Evolutionary conservation across 2,113 vertebrate species (phyloP).

Genomic region (Anolis sagrei): DNA sequence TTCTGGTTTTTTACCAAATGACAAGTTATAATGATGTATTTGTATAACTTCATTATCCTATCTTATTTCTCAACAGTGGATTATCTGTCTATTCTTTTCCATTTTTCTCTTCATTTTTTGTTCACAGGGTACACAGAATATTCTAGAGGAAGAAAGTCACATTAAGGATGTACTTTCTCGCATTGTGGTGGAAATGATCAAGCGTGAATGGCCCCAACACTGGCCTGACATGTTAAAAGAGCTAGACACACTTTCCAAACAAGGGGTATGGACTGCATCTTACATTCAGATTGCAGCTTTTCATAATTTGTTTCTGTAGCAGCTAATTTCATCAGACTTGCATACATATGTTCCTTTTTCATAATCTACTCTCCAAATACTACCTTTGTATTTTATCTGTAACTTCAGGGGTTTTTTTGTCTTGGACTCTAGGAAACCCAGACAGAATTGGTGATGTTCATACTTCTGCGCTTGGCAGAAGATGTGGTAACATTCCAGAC

Average conservation of each 20-base stretch:
- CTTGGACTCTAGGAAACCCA: conserved; percentile 86
- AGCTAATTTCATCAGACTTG: background rate
- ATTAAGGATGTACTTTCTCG: conserved; percentile 95
- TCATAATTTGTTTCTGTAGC: background rate
- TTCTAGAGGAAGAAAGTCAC: conserved; percentile 94
- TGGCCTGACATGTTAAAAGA: conserved; percentile 98
- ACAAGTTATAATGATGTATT: background rate
- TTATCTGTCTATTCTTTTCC: background rate
- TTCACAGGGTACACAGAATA: conserved; percentile 87
- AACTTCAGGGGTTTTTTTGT: conserved; percentile 20
- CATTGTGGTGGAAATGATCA: conserved; percentile 97
- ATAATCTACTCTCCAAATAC: background rate
- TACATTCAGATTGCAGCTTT: background rate
- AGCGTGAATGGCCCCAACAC: conserved; percentile 97
- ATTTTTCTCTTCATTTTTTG: background rate
- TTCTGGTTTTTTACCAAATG: background rate
- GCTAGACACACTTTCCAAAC: conserved; percentile 88
- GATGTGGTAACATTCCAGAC: conserved; percentile 98
- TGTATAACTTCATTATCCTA: background rate
- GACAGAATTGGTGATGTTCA: conserved; percentile 97
- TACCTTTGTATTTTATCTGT: conserved; percentile 40
- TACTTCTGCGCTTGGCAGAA: conserved; percentile 92
- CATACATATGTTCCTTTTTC: background rate
- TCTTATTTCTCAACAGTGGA: conserved; percentile 1
- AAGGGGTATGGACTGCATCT: conserved; percentile 82